Evolutionary conservation across 2,888 invertebrate genomes (phyloP).

Genomic region (Drosophila mimetica): DNA sequence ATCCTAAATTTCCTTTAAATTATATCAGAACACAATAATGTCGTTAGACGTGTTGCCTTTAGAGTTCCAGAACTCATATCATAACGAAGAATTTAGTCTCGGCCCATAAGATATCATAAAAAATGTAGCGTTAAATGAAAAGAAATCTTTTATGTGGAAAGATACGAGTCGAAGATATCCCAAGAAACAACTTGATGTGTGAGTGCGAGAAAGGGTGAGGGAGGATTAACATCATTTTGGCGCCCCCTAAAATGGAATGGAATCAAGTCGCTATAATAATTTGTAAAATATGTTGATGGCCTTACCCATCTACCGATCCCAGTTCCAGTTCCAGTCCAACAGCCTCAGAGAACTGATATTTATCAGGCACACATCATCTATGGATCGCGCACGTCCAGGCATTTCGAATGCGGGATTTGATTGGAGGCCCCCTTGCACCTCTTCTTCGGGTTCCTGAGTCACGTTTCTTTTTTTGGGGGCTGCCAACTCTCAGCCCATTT

Average conservation of each 20-base stretch:
- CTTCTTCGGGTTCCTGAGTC: conserved; percentile 56
- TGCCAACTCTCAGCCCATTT: conserved; percentile 47
- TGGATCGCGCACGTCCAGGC: conserved; percentile 50
- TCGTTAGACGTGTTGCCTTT: not conserved
- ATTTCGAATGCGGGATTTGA: conserved; percentile 35
- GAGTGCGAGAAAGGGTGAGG: conserved; percentile 10
- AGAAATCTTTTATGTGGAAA: conserved; percentile 41
- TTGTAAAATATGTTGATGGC: conserved; percentile 69
- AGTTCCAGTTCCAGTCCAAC: conserved; percentile 22
- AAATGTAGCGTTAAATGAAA: conserved; percentile 64
- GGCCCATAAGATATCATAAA: conserved; percentile 40
- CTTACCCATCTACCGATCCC: conserved; percentile 55
- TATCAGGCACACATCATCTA: conserved; percentile 59
- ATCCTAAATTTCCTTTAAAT: no score
- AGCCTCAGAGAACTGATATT: conserved; percentile 53
- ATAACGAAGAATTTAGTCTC: conserved; percentile 1
- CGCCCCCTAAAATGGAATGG: conserved; percentile 53
- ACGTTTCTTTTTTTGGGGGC: conserved; percentile 57
- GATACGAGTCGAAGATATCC: conserved; percentile 38
- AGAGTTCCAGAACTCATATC: not conserved
- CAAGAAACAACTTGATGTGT: conserved; percentile 52
- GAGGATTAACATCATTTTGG: conserved; percentile 62
- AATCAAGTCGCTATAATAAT: conserved; percentile 54
- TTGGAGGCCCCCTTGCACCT: conserved; percentile 15
- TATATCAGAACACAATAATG: no score